phyloP scores from a whole-genome alignment of 2,113 vertebrate species.

The Macrotis lagotis region DNA sequence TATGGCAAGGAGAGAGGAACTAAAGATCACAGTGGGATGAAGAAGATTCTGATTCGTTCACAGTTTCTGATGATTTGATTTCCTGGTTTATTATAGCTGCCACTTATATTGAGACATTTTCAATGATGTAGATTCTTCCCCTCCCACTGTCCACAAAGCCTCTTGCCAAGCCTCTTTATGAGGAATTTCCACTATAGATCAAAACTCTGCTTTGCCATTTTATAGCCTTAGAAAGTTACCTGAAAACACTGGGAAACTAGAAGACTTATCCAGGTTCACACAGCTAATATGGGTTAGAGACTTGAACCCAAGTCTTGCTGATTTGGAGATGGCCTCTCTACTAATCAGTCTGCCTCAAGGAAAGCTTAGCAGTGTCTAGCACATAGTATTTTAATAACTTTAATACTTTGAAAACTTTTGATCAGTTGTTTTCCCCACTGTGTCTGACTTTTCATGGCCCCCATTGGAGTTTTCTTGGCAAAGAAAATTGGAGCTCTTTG shows the following conservation, averaged over 20 bases:
- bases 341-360: neutral
- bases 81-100: neutral
- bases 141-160: too few relatives aligned
- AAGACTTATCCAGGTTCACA: neutral
- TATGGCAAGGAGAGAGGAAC: neutral
- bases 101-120: neutral
- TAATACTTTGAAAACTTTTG: neutral
- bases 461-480: too few relatives aligned
- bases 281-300: neutral
- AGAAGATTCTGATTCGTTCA: neutral
- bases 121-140: neutral
- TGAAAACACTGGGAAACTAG: neutral
- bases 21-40: neutral
- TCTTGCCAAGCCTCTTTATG: neutral
- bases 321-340: neutral
- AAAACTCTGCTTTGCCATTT: neutral
- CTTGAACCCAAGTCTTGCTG: neutral
- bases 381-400: neutral
- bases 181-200: neutral
- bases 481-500: too few relatives aligned
- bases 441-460: too few relatives aligned
- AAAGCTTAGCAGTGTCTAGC: neutral
- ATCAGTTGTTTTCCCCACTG: too few relatives aligned
- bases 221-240: neutral
- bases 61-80: neutral